A percentile compares a stretch with the other conserved stretches of the same genome.
Conservation (phyloP, 2,888 invertebrate species). For the Dasypolia templi region DNA sequence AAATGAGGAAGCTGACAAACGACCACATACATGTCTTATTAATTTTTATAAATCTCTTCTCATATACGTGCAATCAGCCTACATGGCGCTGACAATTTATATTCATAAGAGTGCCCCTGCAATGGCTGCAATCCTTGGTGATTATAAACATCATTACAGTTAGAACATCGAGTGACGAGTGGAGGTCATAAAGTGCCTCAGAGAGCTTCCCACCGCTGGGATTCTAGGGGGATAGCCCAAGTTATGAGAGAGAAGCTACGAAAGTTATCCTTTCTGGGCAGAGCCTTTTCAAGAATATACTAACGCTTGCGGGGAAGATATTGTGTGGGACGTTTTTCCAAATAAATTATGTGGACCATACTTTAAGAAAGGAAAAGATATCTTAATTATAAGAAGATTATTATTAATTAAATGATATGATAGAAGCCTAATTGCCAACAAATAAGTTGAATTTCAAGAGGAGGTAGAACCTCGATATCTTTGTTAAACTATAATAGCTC, state of each 20-base stretch:
- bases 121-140: slow-evolving; percentile 65
- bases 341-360: background rate
- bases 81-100: slow-evolving; percentile 56
- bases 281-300: background rate
- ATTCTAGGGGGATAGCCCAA: slow-evolving; percentile 22
- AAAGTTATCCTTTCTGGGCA: background rate
- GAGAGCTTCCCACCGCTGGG: slow-evolving; percentile 56
- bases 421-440: background rate
- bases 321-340: background rate
- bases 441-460: too few relatives aligned
- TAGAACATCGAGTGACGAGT: slow-evolving; percentile 59
- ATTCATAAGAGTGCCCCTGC: slow-evolving; percentile 66
- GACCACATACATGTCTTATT: slow-evolving; percentile 25
- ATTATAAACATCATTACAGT: slow-evolving; percentile 65
- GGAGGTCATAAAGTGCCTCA: slow-evolving; percentile 62
- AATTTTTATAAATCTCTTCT: slow-evolving; percentile 54
- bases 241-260: background rate
- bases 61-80: slow-evolving; percentile 19
- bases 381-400: too few relatives aligned
- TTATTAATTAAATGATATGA: background rate
- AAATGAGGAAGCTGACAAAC: slow-evolving; percentile 1
- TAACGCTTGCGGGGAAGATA: background rate
- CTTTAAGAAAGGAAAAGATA: background rate
- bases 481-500: too few relatives aligned
- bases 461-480: too few relatives aligned